Percentiles rank a stretch among this genome's conserved stretches.
Conservation (phyloP, 2,113 vertebrate species). For the Myrmophylax atrothorax region DNA sequence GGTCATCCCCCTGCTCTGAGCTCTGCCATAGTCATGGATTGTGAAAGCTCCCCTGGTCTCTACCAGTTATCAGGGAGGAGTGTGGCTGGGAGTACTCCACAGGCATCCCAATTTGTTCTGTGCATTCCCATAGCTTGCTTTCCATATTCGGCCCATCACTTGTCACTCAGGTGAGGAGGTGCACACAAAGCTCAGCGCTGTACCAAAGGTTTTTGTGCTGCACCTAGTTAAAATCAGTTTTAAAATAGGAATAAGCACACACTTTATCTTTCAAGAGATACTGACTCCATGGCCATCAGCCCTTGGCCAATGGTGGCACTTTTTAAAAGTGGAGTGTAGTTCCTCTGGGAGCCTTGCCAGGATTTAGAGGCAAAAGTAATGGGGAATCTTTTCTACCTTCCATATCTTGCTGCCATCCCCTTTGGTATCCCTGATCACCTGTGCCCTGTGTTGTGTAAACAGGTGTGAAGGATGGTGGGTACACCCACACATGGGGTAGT, state of each 20-base stretch:
- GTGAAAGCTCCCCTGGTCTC: background rate
- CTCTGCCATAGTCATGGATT: too few relatives aligned
- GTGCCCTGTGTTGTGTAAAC: background rate
- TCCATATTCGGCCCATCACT: background rate
- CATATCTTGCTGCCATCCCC: background rate
- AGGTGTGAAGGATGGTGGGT: background rate
- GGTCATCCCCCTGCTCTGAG: too few relatives aligned
- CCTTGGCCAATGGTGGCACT: background rate
- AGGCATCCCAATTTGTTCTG: background rate
- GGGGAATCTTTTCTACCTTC: background rate
- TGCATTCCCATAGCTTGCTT: background rate
- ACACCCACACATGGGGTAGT: background rate
- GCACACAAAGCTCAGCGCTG: background rate
- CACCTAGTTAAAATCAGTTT: background rate
- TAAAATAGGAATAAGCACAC: background rate
- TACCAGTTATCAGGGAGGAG: background rate
- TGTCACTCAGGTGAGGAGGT: background rate
- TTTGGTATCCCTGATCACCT: background rate
- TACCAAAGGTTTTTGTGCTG: background rate
- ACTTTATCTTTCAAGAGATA: background rate
- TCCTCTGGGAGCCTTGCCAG: background rate
- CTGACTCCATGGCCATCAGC: background rate
- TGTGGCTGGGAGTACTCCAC: background rate
- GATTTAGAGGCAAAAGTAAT: background rate
- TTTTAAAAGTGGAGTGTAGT: background rate